Base-by-base conservation (phyloP, 2,888 invertebrate species). In the Neocrepidodera transversa region DNA sequence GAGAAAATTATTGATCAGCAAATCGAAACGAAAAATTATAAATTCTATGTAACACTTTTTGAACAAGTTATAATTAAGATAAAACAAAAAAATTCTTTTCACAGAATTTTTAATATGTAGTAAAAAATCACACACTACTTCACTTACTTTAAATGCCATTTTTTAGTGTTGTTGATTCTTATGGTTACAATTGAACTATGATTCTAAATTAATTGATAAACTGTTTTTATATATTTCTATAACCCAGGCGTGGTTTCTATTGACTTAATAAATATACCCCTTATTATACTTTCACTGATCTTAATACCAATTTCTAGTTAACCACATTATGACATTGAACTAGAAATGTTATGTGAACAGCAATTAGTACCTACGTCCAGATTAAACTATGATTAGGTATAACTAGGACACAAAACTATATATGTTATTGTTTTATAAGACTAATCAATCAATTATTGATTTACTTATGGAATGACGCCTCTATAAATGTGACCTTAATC, bases 111-210 rank as follows among this genome's bases (percentile, higher is more conserved):
- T 5, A 47, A 47, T 1, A n/a, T n/a, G n/a, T n/a, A n/a, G n/a
- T n/a, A n/a, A n/a, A n/a, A n/a, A n/a, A n/a, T n/a, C n/a, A n/a
- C n/a, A 28, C 10, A 13, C 4, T 28, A 18, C 18, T 35, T 17
- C 51, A 70, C 71, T 69, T 65, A 71, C 71, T 70, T 70, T 69
- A 67, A 69, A 68, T 63, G 71, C 67, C 71, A 71, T 71, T 68
- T 69, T 55, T 53, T 6, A 30, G 3, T 13, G 35, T 13, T 20
- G 42, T 42, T 36, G n/a, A 6, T 36, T 36, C 35, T 36, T 36
- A 13, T 36, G 11, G 14, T 11, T 4, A 5, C 13, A 36, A 36
- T 3, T 14, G 14, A 36, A 36, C 35, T 36, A 36, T 36, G 14
- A 2, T 14, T 14, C n/a, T 6, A 11, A 14, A 36, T 13, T 5